A percentile compares a stretch with the other conserved stretches of the same genome.
phyloP scores from a whole-genome alignment of 2,113 vertebrate genomes.

The Eonycteris spelaea region DNA sequence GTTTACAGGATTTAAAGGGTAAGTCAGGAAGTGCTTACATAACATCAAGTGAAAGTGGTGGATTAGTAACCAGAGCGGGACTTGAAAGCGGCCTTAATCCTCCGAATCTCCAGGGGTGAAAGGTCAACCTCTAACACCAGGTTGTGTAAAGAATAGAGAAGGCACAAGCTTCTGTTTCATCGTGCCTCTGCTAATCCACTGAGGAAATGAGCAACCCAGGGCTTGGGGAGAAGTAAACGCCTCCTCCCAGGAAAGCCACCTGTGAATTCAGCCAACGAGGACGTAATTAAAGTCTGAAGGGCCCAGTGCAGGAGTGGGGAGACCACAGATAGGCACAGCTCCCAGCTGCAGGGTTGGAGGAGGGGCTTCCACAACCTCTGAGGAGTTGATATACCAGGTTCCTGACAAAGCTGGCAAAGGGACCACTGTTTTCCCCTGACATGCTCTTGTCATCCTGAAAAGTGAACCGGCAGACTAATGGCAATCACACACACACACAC shows the following conservation, averaged over 20 bases:
- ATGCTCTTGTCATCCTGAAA: neutral
- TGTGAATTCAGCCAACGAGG: slow-evolving; percentile 61
- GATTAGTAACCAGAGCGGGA: slow-evolving; percentile 88
- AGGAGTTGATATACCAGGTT: neutral
- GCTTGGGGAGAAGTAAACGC: slow-evolving; percentile 76
- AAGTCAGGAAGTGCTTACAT: slow-evolving; percentile 89
- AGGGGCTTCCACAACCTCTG: neutral
- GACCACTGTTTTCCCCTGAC: neutral
- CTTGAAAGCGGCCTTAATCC: slow-evolving; percentile 94
- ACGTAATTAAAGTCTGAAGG: slow-evolving; percentile 66
- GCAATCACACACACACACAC: neutral
- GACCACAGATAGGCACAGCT: neutral
- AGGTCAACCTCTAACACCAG: slow-evolving; percentile 93
- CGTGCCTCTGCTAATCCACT: slow-evolving; percentile 86
- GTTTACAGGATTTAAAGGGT: slow-evolving; percentile 89
- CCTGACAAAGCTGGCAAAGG: neutral
- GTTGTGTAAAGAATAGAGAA: slow-evolving; percentile 90
- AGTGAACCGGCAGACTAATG: neutral
- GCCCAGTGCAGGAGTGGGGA: neutral
- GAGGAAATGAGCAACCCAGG: slow-evolving; percentile 89
- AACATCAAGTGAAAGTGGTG: slow-evolving; percentile 92
- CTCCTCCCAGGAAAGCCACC: slow-evolving; percentile 80
- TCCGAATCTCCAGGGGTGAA: slow-evolving; percentile 93
- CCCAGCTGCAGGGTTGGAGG: neutral
- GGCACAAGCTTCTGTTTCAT: slow-evolving; percentile 87